Base-by-base conservation (phyloP, 2,797 vertebrate species). In the Hirundo rustica region DNA sequence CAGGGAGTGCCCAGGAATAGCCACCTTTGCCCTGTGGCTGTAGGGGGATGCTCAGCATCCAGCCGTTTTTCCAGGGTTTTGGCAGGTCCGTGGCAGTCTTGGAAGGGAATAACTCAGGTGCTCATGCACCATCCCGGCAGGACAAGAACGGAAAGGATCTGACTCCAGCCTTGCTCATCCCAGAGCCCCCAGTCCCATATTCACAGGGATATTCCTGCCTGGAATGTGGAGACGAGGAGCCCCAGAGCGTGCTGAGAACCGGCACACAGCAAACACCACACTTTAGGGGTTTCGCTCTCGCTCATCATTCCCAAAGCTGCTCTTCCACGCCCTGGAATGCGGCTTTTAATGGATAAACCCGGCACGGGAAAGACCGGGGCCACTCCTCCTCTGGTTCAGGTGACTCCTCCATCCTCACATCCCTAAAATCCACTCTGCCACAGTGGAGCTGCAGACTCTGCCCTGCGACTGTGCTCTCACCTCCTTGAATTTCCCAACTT, bases 71-170 rank as follows among this genome's bases (percentile, higher is more conserved):
- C 7, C 38, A 34, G 57, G 5, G 20, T 15, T 68, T 65, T 53
- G 68, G 48, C 44, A 76, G 54, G 34, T 79, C 53, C 21, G 0
- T 13, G 47, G 13, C 47, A 47, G 11, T 0, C 23, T 66, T 13
- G 64, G 91, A 57, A 66, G 25, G 51, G 42, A 61, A 14, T 17
- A n/a, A 21, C 32, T 51, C 47, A 0, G 26, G 27, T 27, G 11
- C 8, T 47, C 1, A 0, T 29, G 10, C 50, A 9, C 22, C 10
- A 26, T n/a, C 29, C 34, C 5, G 1, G 34, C 55, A 53, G 62
- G 30, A 67, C 16, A 0, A 15, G 50, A 21, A 45, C 50, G 38
- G 20, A 21, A 70, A 54, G 26, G 51, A 3, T 29, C 44, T 13
- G 44, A 29, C 5, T 29, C 22, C 57, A 45, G 38, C 53, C 14